These are phyloP conservation scores for Acanthoscelides obtectus DNA, from an alignment of 2,888 invertebrate genomes.

Conservation along the genomic window DNA sequence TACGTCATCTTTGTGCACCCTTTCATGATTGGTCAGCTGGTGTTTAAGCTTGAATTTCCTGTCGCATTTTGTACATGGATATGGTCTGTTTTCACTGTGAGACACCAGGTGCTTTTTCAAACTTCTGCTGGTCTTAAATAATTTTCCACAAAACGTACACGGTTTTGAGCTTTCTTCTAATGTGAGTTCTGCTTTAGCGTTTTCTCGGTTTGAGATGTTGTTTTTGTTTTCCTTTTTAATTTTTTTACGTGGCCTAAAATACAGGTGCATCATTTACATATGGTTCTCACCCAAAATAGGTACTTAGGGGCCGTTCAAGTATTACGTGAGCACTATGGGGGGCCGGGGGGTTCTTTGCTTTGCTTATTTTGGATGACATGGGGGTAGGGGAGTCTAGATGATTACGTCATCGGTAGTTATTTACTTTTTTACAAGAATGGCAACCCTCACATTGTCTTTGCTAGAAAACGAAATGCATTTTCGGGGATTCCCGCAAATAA, in stretches of 20 bases:
- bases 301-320: too few species aligned
- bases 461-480: too few species aligned
- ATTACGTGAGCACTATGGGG: too few species aligned
- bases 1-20: constrained; percentile 14
- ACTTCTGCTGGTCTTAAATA: constrained; percentile 42
- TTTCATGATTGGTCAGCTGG: constrained; percentile 20
- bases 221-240: background rate
- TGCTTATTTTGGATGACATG: too few species aligned
- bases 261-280: background rate
- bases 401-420: too few species aligned
- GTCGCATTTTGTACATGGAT: constrained; percentile 22
- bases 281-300: background rate
- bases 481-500: too few species aligned
- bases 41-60: constrained; percentile 19
- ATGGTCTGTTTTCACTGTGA: constrained; percentile 51
- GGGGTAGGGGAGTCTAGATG: too few species aligned
- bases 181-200: constrained; percentile 10
- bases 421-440: too few species aligned
- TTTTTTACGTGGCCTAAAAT: background rate
- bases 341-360: too few species aligned
- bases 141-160: constrained; percentile 43
- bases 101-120: constrained; percentile 46
- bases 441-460: too few species aligned
- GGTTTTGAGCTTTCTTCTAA: background rate
- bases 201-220: background rate